Percentiles rank a stretch among this genome's conserved stretches.
These are phyloP conservation scores for Megalonaias nervosa DNA, from an alignment of 1,140 invertebrate genomes.

Conservation along the genomic window DNA sequence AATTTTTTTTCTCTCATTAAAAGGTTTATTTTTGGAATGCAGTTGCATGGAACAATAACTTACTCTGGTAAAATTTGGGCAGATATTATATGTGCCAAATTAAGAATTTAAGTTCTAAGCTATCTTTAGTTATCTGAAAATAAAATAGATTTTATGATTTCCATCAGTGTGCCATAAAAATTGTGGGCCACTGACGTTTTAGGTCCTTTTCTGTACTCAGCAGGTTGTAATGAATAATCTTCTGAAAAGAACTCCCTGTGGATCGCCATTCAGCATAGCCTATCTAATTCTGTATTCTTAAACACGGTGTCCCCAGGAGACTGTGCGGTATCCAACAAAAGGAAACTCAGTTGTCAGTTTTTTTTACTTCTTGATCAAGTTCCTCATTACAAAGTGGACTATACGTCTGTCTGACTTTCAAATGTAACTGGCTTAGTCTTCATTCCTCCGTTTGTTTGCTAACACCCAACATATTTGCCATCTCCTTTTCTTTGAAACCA, in stretches of 20 bases:
- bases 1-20: not conserved
- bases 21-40: not conserved
- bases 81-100: not conserved
- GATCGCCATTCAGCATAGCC: conserved; percentile 8
- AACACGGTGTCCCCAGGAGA: conserved; percentile 6
- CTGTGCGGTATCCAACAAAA: conserved; percentile 15
- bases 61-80: not conserved
- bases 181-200: conserved; percentile 6
- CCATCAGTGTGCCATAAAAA: conserved; percentile 27
- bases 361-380: conserved; percentile 3
- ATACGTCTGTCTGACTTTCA: conserved; percentile 11
- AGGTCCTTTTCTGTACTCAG: conserved; percentile 23
- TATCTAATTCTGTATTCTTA: conserved; percentile 4
- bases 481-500: conserved; percentile 16
- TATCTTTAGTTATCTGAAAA: too few relatives aligned
- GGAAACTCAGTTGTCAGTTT: conserved; percentile 11
- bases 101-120: not conserved
- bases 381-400: conserved; percentile 15
- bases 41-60: not conserved
- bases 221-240: conserved; percentile 12
- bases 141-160: conserved; percentile 10
- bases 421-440: conserved; percentile 12
- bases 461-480: conserved; percentile 17
- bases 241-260: conserved; percentile 13
- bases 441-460: conserved; percentile 22